Evolutionary conservation across 2,888 invertebrate species (phyloP).

Genomic region (Balanococcus diminutus): DNA sequence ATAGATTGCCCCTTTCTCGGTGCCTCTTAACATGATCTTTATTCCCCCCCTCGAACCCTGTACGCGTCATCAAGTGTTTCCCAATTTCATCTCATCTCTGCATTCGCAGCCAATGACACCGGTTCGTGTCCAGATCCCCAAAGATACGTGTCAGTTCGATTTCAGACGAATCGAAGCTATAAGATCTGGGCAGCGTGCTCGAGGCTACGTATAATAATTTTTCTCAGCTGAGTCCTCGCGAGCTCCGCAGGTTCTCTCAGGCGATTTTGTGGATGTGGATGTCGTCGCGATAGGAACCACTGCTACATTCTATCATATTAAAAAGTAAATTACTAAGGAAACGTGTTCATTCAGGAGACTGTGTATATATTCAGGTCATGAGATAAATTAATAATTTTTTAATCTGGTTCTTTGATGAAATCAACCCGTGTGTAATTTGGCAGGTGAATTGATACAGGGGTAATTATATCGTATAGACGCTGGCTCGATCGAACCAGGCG

Average conservation of each 20-base stretch:
- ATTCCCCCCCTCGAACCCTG: constrained; percentile 10
- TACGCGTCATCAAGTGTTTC: constrained; percentile 26
- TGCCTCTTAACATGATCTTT: constrained; percentile 45
- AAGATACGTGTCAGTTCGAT: background rate
- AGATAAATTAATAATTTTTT: constrained; percentile 49
- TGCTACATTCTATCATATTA: constrained; percentile 27
- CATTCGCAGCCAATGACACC: background rate
- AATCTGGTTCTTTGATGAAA: constrained; percentile 50
- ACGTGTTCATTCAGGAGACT: constrained; percentile 36
- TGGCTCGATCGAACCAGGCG: constrained; percentile 13
- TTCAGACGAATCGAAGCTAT: background rate
- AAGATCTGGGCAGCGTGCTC: background rate
- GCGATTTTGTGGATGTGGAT: background rate
- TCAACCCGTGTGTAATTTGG: constrained; percentile 46
- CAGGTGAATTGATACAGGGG: constrained; percentile 37
- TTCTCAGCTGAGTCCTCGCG: too few species aligned
- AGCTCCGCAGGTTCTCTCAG: too few species aligned
- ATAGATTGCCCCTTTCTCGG: constrained; percentile 43
- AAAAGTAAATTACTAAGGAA: constrained; percentile 39
- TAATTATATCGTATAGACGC: constrained; percentile 21
- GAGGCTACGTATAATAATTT: background rate
- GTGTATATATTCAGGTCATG: constrained; percentile 44
- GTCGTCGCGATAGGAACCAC: constrained; percentile 15
- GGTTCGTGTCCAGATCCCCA: background rate
- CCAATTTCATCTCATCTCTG: background rate